Percentiles rank a stretch among this genome's conserved stretches.
phyloP scores from a whole-genome alignment of 2,113 vertebrate species.

The Micromys minutus region DNA sequence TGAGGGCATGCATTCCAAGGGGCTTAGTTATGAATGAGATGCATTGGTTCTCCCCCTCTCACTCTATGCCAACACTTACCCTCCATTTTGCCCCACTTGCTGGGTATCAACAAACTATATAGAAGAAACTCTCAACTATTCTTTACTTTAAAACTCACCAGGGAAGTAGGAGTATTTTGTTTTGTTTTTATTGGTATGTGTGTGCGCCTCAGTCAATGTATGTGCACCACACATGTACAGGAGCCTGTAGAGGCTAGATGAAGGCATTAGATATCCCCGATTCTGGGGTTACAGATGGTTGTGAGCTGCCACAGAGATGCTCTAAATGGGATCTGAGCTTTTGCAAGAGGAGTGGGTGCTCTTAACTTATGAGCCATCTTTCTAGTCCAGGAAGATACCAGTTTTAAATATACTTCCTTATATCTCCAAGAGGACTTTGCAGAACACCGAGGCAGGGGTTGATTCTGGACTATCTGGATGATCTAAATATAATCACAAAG shows the following conservation, averaged over 20 bases:
- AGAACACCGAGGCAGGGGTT: neutral
- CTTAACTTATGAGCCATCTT: neutral
- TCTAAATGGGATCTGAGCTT: neutral
- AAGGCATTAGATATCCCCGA: neutral
- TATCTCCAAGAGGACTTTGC: neutral
- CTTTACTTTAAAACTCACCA: neutral
- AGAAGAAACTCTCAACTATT: neutral
- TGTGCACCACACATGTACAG: neutral
- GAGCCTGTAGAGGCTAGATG: neutral
- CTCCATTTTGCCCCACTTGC: neutral
- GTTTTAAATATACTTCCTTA: neutral
- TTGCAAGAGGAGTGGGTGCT: neutral
- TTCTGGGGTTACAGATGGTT: neutral
- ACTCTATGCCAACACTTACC: neutral
- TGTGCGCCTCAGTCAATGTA: neutral
- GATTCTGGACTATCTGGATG: neutral
- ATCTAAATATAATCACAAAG: neutral
- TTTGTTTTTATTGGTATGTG: neutral
- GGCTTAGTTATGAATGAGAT: neutral
- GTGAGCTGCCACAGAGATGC: neutral
- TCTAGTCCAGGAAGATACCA: neutral
- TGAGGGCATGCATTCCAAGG: neutral
- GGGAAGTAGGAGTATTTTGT: neutral
- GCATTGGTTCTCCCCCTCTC: too few relatives aligned
- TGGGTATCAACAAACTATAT: neutral